Conservation (phyloP, 2,888 invertebrate genomes). For the Lasius platythorax region DNA sequence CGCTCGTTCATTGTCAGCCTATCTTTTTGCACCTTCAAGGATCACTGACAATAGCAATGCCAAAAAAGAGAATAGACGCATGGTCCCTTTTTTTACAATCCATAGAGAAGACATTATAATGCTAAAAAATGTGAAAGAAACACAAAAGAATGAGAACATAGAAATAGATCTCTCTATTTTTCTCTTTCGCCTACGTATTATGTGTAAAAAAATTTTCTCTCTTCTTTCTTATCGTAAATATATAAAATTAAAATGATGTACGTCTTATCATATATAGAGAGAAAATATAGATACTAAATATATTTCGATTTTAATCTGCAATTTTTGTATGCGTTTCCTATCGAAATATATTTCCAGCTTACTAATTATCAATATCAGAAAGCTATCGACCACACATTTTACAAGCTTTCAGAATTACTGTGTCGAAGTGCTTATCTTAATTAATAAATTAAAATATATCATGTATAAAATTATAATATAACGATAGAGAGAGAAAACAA, state of each 20-base stretch:
- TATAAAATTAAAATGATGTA: slow-evolving; percentile 3
- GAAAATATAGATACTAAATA: no score
- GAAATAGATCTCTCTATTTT: background rate
- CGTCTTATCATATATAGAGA: background rate
- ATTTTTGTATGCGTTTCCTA: background rate
- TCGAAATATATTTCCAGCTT: background rate
- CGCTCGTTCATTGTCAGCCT: slow-evolving; percentile 65
- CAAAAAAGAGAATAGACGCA: background rate
- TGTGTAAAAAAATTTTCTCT: background rate
- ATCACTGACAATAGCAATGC: slow-evolving; percentile 23
- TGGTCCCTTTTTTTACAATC: background rate
- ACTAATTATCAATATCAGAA: background rate
- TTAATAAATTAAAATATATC: background rate
- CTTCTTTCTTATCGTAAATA: background rate
- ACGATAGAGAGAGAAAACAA: background rate
- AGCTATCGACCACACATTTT: background rate
- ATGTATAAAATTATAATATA: background rate
- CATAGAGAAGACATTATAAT: background rate
- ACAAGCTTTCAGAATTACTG: background rate
- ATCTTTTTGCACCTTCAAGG: slow-evolving; percentile 74
- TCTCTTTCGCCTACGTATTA: background rate
- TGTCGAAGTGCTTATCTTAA: background rate
- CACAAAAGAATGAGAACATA: background rate
- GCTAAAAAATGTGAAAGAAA: background rate
- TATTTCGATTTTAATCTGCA: background rate